These are phyloP conservation scores for Neodiprion virginianus DNA, from an alignment of 1,140 invertebrate species.

Conservation along the genomic window DNA sequence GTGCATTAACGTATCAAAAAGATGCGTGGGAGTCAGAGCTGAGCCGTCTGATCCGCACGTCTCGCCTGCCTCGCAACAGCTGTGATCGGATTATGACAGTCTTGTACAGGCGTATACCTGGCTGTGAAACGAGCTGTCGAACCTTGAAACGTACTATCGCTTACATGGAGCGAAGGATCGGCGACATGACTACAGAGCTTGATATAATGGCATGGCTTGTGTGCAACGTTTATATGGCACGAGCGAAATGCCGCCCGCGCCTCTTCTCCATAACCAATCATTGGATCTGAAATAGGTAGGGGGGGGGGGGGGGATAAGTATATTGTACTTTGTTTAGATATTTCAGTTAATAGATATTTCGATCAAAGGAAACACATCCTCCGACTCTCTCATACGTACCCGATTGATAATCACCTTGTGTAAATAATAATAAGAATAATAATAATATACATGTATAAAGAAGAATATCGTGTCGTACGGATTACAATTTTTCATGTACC, in stretches of 20 bases:
- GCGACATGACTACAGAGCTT: too few relatives aligned
- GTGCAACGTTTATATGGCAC: neutral
- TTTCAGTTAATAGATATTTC: constrained; percentile 7
- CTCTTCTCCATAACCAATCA: neutral
- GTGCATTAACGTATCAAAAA: too few relatives aligned
- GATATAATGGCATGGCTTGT: neutral
- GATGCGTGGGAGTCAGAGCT: too few relatives aligned
- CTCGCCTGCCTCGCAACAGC: too few relatives aligned
- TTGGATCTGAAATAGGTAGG: neutral
- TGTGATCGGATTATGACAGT: too few relatives aligned
- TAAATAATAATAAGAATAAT: too few relatives aligned
- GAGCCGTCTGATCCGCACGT: too few relatives aligned
- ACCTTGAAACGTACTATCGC: neutral
- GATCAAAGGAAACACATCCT: neutral
- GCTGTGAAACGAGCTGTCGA: constrained; percentile 1
- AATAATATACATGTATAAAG: too few relatives aligned
- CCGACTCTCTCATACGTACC: too few relatives aligned
- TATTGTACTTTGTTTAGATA: neutral
- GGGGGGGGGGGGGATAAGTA: neutral
- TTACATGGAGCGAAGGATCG: neutral
- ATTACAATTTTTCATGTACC: too few relatives aligned
- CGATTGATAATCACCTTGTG: too few relatives aligned
- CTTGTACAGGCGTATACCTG: neutral
- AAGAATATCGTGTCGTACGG: too few relatives aligned
- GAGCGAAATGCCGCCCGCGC: neutral